Evolutionary conservation across 1,140 invertebrate species (phyloP).

Genomic region (Scaptomyza graminum): DNA sequence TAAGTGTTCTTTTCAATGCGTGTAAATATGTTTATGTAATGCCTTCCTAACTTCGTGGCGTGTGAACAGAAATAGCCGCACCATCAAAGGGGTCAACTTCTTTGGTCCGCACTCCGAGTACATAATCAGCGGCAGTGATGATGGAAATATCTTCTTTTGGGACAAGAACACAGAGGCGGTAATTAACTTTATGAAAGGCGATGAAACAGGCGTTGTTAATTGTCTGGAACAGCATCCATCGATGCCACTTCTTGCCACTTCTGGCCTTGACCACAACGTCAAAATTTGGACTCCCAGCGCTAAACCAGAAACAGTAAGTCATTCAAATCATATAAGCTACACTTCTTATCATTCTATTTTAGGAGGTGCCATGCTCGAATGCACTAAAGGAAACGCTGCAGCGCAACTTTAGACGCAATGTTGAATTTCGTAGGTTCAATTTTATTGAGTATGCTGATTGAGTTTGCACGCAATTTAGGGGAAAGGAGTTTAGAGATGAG

Average conservation of each 20-base stretch:
- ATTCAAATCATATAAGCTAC: not conserved
- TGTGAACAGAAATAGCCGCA: conserved; percentile 88
- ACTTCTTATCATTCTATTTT: not conserved
- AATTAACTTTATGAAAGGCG: conserved; percentile 93
- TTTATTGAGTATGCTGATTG: conserved; percentile 63
- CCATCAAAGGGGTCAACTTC: conserved; percentile 97
- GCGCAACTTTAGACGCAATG: conserved; percentile 62
- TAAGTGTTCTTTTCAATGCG: conserved; percentile 40
- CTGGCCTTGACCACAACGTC: conserved; percentile 93
- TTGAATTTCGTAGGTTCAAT: too few relatives aligned
- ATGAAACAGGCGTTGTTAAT: conserved; percentile 95
- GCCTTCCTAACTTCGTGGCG: not conserved
- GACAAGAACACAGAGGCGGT: conserved; percentile 94
- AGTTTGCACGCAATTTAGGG: conserved; percentile 5
- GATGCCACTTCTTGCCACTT: conserved; percentile 93
- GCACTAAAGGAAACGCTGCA: conserved; percentile 80
- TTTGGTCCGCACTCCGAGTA: conserved; percentile 96
- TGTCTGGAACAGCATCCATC: conserved; percentile 95
- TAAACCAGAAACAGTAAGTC: conserved; percentile 84
- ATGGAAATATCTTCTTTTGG: conserved; percentile 97
- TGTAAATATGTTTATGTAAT: not conserved
- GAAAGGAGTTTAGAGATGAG: not conserved
- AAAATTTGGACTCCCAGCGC: conserved; percentile 95
- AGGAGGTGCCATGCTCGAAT: conserved; percentile 85
- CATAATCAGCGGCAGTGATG: conserved; percentile 96